Percentiles rank a stretch among this genome's conserved stretches.
Evolutionary conservation across 2,113 vertebrate genomes (phyloP).

Genomic region (Zapornia atra): DNA sequence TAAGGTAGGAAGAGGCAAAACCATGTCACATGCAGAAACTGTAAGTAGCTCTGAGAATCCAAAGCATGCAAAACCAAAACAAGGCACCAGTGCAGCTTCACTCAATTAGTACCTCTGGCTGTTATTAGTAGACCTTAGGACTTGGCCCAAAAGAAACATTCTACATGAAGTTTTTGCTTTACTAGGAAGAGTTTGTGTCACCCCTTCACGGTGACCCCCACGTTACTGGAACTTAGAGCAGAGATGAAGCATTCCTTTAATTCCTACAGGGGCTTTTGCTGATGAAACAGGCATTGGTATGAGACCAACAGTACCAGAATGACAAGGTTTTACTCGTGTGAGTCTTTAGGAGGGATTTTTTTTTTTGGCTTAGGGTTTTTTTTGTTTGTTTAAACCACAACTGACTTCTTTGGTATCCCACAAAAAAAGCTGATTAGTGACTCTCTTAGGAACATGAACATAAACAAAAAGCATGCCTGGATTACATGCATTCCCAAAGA

Average conservation of each 20-base stretch:
- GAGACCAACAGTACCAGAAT: not conserved
- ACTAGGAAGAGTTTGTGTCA: not conserved
- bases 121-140: slow-evolving; percentile 20
- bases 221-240: not conserved
- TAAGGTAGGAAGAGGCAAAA: not conserved
- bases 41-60: not conserved
- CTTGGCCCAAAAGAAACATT: not conserved
- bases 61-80: slow-evolving; percentile 40
- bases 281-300: not conserved
- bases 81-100: not conserved
- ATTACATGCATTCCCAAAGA: slow-evolving; percentile 28
- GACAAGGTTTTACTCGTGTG: not conserved
- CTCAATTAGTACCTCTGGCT: not conserved
- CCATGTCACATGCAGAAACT: slow-evolving; percentile 39
- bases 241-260: slow-evolving; percentile 36
- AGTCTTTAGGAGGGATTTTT: not conserved
- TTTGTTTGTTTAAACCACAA: not conserved
- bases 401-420: not conserved
- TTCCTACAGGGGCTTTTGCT: not conserved
- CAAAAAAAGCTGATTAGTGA: not conserved
- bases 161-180: not conserved
- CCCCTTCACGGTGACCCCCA: not conserved
- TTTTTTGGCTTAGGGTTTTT: not conserved
- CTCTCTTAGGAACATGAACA: not conserved
- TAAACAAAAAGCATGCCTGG: slow-evolving; percentile 50